A percentile compares a stretch with the other conserved stretches of the same genome.
These are phyloP conservation scores for Loriculus beryllinus DNA, from an alignment of 2,797 vertebrate species.

Conservation along the genomic window DNA sequence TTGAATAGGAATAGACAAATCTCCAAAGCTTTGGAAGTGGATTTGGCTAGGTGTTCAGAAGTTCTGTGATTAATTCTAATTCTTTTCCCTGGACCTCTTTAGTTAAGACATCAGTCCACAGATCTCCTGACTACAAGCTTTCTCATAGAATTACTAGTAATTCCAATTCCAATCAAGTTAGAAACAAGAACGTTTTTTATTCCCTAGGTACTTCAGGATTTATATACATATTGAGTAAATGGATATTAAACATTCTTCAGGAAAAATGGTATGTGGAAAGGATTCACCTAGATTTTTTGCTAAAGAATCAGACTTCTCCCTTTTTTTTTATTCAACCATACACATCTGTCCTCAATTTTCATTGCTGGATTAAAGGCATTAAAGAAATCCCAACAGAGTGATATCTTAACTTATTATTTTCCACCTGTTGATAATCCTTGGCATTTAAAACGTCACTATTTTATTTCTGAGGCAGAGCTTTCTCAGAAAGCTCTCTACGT, in stretches of 20 bases:
- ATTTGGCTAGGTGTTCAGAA: neutral
- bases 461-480: slow-evolving; percentile 25
- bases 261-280: neutral
- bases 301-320: neutral
- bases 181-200: neutral
- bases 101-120: neutral
- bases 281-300: neutral
- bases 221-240: neutral
- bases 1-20: neutral
- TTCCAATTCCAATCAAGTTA: neutral
- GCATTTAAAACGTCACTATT: slow-evolving; percentile 18
- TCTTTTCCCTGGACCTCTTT: neutral
- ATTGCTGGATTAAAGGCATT: slow-evolving; percentile 8
- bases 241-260: neutral
- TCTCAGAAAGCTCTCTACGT: neutral
- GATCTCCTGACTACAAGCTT: neutral
- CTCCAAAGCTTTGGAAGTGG: neutral
- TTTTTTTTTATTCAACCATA: neutral
- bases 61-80: neutral
- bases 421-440: slow-evolving; percentile 26
- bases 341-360: neutral
- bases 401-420: slow-evolving; percentile 22
- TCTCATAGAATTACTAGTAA: neutral
- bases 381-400: neutral
- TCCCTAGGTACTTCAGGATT: neutral